A percentile compares a stretch with the other conserved stretches of the same genome.
Conservation (phyloP, 2,888 invertebrate genomes). For the Pseudococcus viburni region DNA sequence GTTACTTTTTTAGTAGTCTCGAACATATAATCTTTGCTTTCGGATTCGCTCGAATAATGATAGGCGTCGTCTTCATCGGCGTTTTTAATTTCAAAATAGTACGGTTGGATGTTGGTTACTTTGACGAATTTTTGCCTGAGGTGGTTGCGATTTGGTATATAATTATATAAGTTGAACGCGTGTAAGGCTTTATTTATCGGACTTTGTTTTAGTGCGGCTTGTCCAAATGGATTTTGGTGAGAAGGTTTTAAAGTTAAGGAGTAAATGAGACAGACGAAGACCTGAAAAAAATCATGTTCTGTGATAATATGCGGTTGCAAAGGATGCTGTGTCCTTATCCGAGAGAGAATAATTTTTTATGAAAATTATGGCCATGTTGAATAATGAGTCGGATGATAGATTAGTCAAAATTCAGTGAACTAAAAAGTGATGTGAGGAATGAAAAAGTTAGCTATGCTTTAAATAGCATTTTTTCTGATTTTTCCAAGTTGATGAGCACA, state of each 20-base stretch:
- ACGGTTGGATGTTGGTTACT: background rate
- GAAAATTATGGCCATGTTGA: background rate
- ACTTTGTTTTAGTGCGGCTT: background rate
- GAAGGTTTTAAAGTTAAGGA: background rate
- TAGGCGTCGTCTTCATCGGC: conserved; percentile 2
- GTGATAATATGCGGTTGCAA: background rate
- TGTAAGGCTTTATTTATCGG: background rate
- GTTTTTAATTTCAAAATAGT: background rate
- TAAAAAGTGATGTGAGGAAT: too few species aligned
- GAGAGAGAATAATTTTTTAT: background rate
- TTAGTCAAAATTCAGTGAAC: too few species aligned
- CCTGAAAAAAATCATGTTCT: conserved; percentile 12
- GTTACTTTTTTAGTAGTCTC: background rate
- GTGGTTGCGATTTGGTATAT: background rate
- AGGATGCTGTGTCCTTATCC: background rate
- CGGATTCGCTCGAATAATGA: conserved; percentile 19
- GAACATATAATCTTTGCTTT: conserved; percentile 18
- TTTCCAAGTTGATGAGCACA: too few species aligned
- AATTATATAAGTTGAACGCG: background rate
- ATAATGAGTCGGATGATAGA: too few species aligned
- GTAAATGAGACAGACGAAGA: background rate
- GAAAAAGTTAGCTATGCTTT: too few species aligned
- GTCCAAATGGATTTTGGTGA: background rate
- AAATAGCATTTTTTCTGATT: too few species aligned
- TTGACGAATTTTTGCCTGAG: background rate